A percentile compares a stretch with the other conserved stretches of the same genome.
Evolutionary conservation across 2,797 vertebrate genomes (phyloP).

Genomic region (Clarias platycephalus): DNA sequence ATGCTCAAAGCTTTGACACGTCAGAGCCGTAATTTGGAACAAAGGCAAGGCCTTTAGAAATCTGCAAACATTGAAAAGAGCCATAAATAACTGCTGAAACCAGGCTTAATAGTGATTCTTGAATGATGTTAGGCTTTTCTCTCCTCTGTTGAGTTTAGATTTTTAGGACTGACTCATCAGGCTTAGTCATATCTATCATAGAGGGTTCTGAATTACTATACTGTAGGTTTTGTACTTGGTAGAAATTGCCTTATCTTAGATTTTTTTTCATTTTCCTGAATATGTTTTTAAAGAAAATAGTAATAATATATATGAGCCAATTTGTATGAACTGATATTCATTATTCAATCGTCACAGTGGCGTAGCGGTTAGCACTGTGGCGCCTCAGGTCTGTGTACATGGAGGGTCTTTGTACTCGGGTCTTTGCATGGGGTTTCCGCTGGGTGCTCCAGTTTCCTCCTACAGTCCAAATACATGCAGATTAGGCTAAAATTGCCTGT

Average conservation of each 20-base stretch:
- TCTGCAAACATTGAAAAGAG: neutral
- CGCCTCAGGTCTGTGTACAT: too few species aligned
- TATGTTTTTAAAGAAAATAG: neutral
- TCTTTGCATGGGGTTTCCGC: too few species aligned
- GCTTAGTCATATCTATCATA: neutral
- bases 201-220: neutral
- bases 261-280: neutral
- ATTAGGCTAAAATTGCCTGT: too few species aligned
- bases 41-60: neutral
- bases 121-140: too few species aligned
- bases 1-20: neutral
- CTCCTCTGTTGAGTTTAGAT: neutral
- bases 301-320: neutral
- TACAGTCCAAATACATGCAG: too few species aligned
- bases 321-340: neutral
- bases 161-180: conserved; percentile 8
- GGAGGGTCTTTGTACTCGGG: too few species aligned
- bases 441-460: too few species aligned
- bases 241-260: neutral
- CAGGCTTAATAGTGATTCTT: neutral
- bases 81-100: neutral
- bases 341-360: too few species aligned
- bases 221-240: neutral
- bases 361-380: too few species aligned
- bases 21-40: too few species aligned